These are phyloP conservation scores for Spilosoma lubricipeda DNA, from an alignment of 2,888 invertebrate species.

Conservation along the genomic window DNA sequence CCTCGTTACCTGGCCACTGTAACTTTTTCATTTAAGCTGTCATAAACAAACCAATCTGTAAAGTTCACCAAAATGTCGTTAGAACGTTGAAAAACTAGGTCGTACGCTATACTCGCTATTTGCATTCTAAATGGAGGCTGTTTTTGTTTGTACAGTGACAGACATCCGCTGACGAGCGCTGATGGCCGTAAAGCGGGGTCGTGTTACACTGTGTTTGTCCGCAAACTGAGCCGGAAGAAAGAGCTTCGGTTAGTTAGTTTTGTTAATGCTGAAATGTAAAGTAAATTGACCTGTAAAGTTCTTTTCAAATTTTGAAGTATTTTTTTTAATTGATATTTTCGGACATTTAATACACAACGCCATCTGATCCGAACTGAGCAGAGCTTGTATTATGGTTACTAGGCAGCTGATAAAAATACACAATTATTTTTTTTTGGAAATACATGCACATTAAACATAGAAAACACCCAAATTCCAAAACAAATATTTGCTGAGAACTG, in stretches of 20 bases:
- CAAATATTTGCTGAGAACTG: too few species aligned
- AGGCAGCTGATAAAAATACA: too few species aligned
- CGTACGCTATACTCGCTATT: constrained; percentile 48
- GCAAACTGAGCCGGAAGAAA: constrained; percentile 30
- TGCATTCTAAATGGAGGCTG: constrained; percentile 58
- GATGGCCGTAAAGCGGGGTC: constrained; percentile 14
- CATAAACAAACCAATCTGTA: constrained; percentile 5
- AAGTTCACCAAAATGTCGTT: constrained; percentile 13
- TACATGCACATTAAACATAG: too few species aligned
- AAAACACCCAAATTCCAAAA: too few species aligned
- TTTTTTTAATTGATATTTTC: too few species aligned
- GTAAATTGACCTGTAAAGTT: background rate
- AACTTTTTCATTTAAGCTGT: background rate
- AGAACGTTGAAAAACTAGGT: constrained; percentile 48
- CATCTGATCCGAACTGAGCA: too few species aligned
- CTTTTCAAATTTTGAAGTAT: background rate
- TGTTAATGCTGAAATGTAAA: background rate
- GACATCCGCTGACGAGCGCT: constrained; percentile 35
- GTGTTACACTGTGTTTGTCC: constrained; percentile 23
- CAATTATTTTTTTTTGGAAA: too few species aligned
- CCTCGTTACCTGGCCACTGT: background rate
- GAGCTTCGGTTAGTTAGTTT: constrained; percentile 5
- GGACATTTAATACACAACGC: too few species aligned
- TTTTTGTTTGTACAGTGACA: constrained; percentile 54
- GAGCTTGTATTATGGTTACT: too few species aligned